phyloP scores from a whole-genome alignment of 2,797 vertebrate species.

The Pyrocephalus nanus region DNA sequence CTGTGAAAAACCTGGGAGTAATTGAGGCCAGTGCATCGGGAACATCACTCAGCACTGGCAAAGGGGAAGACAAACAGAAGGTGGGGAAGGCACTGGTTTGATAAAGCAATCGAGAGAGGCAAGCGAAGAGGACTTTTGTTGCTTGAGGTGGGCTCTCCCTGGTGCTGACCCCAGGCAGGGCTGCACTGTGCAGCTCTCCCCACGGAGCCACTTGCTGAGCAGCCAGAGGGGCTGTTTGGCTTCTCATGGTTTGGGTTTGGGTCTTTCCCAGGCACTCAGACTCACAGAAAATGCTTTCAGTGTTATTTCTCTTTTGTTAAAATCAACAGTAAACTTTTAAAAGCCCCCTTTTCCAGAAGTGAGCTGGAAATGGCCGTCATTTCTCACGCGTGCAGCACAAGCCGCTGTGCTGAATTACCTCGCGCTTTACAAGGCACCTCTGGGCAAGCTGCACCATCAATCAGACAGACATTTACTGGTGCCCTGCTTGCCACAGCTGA shows the following conservation, averaged over 20 bases:
- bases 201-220: background rate
- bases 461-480: constrained; percentile 60
- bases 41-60: background rate
- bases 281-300: background rate
- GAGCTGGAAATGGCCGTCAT: constrained; percentile 41
- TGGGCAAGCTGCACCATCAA: constrained; percentile 55
- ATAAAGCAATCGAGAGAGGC: background rate
- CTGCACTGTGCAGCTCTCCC: background rate
- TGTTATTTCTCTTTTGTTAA: constrained; percentile 53
- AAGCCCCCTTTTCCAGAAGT: background rate
- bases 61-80: background rate
- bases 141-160: background rate
- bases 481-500: constrained; percentile 1
- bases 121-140: background rate
- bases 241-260: accelerated
- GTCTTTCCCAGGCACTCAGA: background rate
- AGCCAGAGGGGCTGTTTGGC: background rate
- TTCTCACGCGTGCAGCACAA: constrained; percentile 9
- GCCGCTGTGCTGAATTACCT: constrained; percentile 55
- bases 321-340: constrained; percentile 54
- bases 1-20: background rate
- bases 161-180: background rate
- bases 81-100: background rate
- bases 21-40: background rate
- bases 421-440: constrained; percentile 36